Evolutionary conservation across 1,140 invertebrate species (phyloP).

Genomic region (Solen grandis): DNA sequence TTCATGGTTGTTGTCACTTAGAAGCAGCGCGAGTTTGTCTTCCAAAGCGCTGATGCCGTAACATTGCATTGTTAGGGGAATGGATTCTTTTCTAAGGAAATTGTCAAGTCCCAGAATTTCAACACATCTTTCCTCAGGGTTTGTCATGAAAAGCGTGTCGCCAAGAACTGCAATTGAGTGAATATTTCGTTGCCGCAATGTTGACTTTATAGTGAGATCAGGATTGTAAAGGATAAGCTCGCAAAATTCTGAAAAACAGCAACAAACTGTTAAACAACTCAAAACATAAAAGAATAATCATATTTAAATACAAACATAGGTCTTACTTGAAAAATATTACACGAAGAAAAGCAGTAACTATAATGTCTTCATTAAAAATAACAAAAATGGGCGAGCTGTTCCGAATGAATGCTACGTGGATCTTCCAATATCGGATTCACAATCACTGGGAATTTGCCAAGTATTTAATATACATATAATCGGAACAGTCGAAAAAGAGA

Average conservation of each 20-base stretch:
- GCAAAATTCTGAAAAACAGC: neutral
- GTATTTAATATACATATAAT: too few species aligned
- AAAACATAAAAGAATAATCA: neutral
- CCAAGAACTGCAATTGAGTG: conserved; percentile 19
- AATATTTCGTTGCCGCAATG: conserved; percentile 7
- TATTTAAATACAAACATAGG: too few species aligned
- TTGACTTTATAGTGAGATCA: conserved; percentile 19
- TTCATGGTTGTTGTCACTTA: neutral
- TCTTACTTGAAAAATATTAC: too few species aligned
- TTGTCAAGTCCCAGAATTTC: neutral
- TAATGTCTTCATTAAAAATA: neutral
- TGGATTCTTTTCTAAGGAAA: neutral
- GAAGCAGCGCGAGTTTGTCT: conserved; percentile 11
- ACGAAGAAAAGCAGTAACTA: neutral
- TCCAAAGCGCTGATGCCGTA: conserved; percentile 22
- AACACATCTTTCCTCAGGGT: conserved; percentile 15
- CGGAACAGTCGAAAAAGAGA: too few species aligned
- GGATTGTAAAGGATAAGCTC: conserved; percentile 15
- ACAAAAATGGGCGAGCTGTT: neutral
- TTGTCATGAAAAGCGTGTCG: conserved; percentile 16
- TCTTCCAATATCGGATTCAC: neutral
- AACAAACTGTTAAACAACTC: too few species aligned
- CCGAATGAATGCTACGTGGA: neutral
- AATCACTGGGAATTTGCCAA: too few species aligned
- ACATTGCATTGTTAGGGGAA: conserved; percentile 21